These are phyloP conservation scores for Clinocottus analis DNA, from an alignment of 2,113 vertebrate species.

Conservation along the genomic window DNA sequence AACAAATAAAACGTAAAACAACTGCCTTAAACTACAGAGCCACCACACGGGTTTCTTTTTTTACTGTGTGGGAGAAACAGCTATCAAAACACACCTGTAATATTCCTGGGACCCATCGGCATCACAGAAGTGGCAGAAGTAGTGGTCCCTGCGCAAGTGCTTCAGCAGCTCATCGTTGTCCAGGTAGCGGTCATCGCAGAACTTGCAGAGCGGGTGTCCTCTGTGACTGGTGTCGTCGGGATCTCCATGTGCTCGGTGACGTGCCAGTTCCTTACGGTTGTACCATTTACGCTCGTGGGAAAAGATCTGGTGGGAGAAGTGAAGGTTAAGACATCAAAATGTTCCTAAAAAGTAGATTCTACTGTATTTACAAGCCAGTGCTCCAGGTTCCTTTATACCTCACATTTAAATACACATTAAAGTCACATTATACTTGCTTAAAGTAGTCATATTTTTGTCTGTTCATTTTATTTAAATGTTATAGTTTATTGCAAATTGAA, in stretches of 20 bases:
- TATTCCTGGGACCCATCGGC: conserved; percentile 97
- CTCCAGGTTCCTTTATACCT: too few species aligned
- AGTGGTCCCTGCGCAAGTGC: conserved; percentile 94
- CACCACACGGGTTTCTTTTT: too few species aligned
- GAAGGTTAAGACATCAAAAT: neutral
- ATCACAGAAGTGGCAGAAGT: conserved; percentile 98
- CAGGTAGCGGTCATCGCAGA: conserved; percentile 95
- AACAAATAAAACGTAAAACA: neutral
- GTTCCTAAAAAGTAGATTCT: neutral
- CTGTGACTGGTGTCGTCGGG: conserved; percentile 96
- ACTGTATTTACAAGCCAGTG: neutral
- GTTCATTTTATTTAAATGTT: too few species aligned
- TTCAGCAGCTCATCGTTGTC: conserved; percentile 97
- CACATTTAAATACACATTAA: too few species aligned
- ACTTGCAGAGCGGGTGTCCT: conserved; percentile 97
- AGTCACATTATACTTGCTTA: too few species aligned
- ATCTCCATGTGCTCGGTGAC: conserved; percentile 94
- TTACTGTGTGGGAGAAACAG: accelerated
- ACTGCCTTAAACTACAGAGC: neutral
- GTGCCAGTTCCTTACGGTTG: conserved; percentile 93
- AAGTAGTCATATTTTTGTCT: too few species aligned
- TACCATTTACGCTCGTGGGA: conserved; percentile 96
- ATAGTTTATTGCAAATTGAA: too few species aligned
- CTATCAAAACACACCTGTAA: conserved; percentile 85
- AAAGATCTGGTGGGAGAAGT: conserved; percentile 86